phyloP scores from a whole-genome alignment of 2,797 vertebrate genomes.

The Rhinella marina region DNA sequence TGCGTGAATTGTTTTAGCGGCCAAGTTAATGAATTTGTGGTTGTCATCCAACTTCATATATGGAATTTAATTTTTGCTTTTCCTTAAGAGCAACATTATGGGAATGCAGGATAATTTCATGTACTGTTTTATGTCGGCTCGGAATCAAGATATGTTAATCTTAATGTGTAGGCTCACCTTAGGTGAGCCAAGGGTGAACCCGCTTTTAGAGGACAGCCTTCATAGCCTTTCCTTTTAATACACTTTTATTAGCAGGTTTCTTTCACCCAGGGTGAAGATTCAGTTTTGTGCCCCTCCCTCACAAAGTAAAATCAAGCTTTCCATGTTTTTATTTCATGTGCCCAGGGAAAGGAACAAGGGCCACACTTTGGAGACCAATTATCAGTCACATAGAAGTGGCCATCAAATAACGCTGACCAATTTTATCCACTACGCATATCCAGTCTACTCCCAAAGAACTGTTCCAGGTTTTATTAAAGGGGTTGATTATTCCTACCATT shows the following conservation, averaged over 20 bases:
- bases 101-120: slow-evolving; percentile 19
- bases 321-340: not conserved
- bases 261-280: not conserved
- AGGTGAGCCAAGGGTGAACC: slow-evolving; percentile 18
- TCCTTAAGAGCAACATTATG: slow-evolving; percentile 12
- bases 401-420: not conserved
- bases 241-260: not conserved
- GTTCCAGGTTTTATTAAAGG: too few relatives aligned
- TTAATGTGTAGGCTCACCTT: slow-evolving; percentile 4
- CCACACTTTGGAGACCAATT: not conserved
- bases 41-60: slow-evolving; percentile 22
- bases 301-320: not conserved
- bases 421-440: not conserved
- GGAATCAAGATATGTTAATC: slow-evolving; percentile 12
- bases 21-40: slow-evolving; percentile 66
- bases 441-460: not conserved
- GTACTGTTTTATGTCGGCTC: slow-evolving; percentile 1
- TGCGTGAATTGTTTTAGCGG: slow-evolving; percentile 45
- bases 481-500: too few relatives aligned
- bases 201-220: not conserved
- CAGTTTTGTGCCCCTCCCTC: not conserved
- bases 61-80: slow-evolving; percentile 63
- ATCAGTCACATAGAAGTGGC: not conserved
- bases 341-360: not conserved
- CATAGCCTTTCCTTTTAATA: not conserved